Evolutionary conservation across 2,797 vertebrate genomes (phyloP).

Genomic region (Pangasius krempfi): DNA sequence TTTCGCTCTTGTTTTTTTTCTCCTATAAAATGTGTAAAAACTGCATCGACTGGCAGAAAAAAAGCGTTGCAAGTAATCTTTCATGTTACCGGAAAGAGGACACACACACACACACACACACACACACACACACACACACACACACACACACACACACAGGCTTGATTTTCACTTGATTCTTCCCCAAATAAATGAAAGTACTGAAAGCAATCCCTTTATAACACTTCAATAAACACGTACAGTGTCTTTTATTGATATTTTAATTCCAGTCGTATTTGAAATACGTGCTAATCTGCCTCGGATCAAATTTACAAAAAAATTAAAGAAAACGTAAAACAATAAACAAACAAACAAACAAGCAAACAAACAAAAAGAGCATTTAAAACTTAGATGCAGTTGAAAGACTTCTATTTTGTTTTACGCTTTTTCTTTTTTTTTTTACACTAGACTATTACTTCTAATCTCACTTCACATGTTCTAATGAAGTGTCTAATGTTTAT

Average conservation of each 20-base stretch:
- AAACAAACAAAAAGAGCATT: neutral
- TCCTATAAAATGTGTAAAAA: constrained; percentile 3
- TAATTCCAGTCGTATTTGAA: neutral
- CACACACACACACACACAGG: neutral
- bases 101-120: no score
- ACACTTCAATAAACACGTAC: neutral
- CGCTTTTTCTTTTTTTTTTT: no score
- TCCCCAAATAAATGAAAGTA: neutral
- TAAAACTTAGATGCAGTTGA: no score
- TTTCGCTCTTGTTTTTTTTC: neutral
- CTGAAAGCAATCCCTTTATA: neutral
- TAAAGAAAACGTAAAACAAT: neutral
- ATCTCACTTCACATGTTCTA: neutral
- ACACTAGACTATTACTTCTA: neutral
- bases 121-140: neutral
- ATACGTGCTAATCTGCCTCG: neutral
- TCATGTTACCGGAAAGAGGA: constrained; percentile 16
- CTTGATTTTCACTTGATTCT: neutral
- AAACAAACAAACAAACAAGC: neutral
- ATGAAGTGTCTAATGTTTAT: neutral
- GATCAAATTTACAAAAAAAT: neutral
- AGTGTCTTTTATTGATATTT: neutral
- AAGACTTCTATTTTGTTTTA: no score
- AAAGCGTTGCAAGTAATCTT: constrained; percentile 11
- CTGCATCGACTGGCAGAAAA: neutral